Evolutionary conservation across 2,113 vertebrate species (phyloP), one percentile per base, ranked within the genome.

Genomic region (Pogona vitticeps): DNA sequence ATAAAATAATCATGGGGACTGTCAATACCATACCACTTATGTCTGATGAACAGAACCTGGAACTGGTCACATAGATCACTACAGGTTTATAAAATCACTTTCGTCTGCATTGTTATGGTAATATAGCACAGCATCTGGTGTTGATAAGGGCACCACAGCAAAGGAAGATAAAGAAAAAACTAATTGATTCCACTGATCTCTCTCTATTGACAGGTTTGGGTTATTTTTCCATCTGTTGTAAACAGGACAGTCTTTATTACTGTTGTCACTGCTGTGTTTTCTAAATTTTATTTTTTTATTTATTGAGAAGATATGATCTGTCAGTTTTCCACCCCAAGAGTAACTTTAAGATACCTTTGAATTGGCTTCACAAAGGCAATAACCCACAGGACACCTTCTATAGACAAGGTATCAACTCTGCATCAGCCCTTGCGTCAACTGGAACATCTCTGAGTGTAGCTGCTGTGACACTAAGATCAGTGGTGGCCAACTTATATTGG

Each of bases 21-120:
- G 36, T 58, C 10, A 84, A 67, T 67, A 61, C 65, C 72, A 76
- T 26, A 59, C 12, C 14, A 17, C n/a, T 77, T 73, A 40, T 63
- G 15, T 52, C 13, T 68, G 61, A 85, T 46, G 21, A 85, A 77
- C 73, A 38, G 33, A 67, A 85, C 14, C 20, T 67, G 52, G 40
- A 65, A 76, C 18, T 46, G 28, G 33, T 76, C 38, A 21, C 40
- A 28, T 7, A 75, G 61, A 61, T 63, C 82, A 83, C 58, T 36
- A 75, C 70, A 40, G 26, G 40, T 52, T 33, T 84, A 38, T 28
- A 52, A 73, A 52, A 85, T 85, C 61, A 67, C 61, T 67, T 67
- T 26, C 17, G n/a, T 56, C 31, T 85, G 73, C 61, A 76, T 85
- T 85, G 18, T 85, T 67, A 67, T 77, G 83, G 67, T 85, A 36